Evolutionary conservation across 2,888 invertebrate genomes (phyloP), one percentile per base, ranked within the genome.

Genomic region (Aphidius colemani): DNA sequence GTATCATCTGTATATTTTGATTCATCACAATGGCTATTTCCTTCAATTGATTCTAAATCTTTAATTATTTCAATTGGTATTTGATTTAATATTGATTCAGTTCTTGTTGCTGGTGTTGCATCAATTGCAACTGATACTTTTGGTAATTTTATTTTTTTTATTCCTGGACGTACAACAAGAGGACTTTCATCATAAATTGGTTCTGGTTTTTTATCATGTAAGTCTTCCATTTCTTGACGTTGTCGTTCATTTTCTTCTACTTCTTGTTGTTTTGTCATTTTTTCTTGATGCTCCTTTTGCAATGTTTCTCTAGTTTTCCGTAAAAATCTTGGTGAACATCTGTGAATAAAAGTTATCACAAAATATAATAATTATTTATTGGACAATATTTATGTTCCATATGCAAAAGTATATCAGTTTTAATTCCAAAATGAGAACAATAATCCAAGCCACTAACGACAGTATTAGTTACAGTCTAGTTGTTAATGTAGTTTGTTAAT

Each of bases 91-190:
- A 93, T 86, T 61, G 92, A 91, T 67, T 88, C 86, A 39, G 90
- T 90, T 67, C 92, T 84, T 2, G 90, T 89, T 1, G 89, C 86
- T 9, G 92, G 91, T 0, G 93, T 93, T 0, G 93, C 93, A 78
- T 93, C 92, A 43, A 93, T 85, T 0, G 89, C 92, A 8, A 93
- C 89, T 0, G 90, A 93, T 3, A 93, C 89, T 81, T 91, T 88
- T 0, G 89, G 86, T 66, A 86, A 86, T 64, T 80, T 85, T 2
- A 85, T 84, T 74, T 86, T 85, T 63, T 77, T 78, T 7, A 57
- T 51, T 51, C 79, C 77, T 44, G 79, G 77, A 18, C 78, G 74
- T 41, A 81, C 73, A 9, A 78, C 65, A 39, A 79, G 59, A 9
- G 79, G 75, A 66, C 70, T 76, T 30, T 79, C 75, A 56, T 77